Conservation (phyloP, 35 echinoderm and acorn worm genomes). For the Patiria miniata region DNA sequence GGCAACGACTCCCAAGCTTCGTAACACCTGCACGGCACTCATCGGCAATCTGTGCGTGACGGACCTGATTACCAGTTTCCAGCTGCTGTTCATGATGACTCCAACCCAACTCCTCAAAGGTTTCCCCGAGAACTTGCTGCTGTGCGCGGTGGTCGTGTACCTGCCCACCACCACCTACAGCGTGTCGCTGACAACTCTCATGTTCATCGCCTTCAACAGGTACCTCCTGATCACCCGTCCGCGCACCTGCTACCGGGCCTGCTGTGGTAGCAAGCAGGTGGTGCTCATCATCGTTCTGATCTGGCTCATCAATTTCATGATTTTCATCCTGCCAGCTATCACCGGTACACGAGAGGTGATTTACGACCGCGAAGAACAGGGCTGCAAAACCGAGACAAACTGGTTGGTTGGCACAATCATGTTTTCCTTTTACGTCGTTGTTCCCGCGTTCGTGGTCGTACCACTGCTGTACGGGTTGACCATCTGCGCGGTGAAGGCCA, state of each 20-base stretch:
- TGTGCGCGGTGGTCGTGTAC: conserved; percentile 63
- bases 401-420: conserved; percentile 46
- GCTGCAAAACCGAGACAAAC: conserved; percentile 7
- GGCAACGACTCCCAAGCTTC: conserved; percentile 59
- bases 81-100: conserved; percentile 40
- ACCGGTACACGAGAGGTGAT: conserved; percentile 16
- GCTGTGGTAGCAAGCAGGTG: conserved; percentile 35
- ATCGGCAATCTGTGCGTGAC: conserved; percentile 54
- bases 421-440: conserved; percentile 45
- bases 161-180: conserved; percentile 43
- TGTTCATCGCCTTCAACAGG: conserved; percentile 65
- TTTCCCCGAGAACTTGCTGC: conserved; percentile 48
- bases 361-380: conserved; percentile 41
- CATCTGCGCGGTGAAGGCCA: conserved; percentile 51
- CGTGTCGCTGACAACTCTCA: conserved; percentile 62
- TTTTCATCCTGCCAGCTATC: conserved; percentile 51
- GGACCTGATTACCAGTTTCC: conserved; percentile 46
- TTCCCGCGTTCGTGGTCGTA: conserved; percentile 57
- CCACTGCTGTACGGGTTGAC: conserved; percentile 66
- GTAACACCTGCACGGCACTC: conserved; percentile 56
- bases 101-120: conserved; percentile 27
- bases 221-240: conserved; percentile 76
- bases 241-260: conserved; percentile 36
- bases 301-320: conserved; percentile 12
- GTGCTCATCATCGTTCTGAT: conserved; percentile 17